Conservation (phyloP, 2,888 invertebrate species). For the Plebejus anna region DNA sequence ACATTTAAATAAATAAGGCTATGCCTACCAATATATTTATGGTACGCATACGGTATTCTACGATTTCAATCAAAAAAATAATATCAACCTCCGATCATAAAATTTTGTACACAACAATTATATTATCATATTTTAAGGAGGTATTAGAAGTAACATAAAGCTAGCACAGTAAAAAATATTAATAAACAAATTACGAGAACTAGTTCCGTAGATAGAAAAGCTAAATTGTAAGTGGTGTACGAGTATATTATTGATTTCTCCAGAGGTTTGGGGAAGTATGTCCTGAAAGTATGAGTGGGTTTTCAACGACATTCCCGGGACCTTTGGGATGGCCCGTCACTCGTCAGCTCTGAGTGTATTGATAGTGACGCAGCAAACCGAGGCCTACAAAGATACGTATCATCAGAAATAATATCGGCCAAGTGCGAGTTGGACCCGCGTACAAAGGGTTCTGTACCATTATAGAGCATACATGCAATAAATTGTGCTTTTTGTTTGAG, state of each 20-base stretch:
- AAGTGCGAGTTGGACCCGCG: too few species aligned
- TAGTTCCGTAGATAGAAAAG: not conserved
- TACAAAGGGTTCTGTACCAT: too few species aligned
- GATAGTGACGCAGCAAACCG: not conserved
- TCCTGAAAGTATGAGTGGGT: conserved; percentile 20
- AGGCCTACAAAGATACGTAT: not conserved
- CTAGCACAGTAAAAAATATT: too few species aligned
- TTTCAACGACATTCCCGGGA: conserved; percentile 16
- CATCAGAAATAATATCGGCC: not conserved
- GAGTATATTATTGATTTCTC: conserved; percentile 17
- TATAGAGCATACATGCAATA: too few species aligned
- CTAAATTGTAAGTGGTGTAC: not conserved
- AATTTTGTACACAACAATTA: too few species aligned
- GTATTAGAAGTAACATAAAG: too few species aligned
- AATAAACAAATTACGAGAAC: not conserved
- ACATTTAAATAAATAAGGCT: not conserved
- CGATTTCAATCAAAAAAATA: too few species aligned
- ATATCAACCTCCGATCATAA: too few species aligned
- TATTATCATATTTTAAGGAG: too few species aligned
- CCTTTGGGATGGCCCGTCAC: conserved; percentile 15
- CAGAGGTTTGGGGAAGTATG: conserved; percentile 3
- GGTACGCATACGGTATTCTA: too few species aligned
- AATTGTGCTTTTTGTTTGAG: too few species aligned
- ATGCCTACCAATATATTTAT: too few species aligned
- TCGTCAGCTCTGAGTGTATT: conserved; percentile 5